These are phyloP conservation scores for Teleiodes luculella DNA, from an alignment of 2,888 invertebrate species.

Conservation along the genomic window DNA sequence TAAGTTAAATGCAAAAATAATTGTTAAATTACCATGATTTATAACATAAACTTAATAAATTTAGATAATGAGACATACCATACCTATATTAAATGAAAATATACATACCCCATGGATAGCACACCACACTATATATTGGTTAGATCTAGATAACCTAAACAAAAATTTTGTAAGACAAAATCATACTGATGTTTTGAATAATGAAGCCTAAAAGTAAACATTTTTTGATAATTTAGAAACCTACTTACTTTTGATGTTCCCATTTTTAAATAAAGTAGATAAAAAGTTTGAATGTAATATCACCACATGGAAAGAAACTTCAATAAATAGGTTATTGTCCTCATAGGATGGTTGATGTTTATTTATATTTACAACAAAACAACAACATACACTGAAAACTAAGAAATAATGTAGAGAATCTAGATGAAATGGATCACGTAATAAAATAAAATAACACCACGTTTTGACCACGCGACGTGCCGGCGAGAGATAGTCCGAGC, in stretches of 20 bases:
- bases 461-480: constrained; percentile 18
- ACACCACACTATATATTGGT: too few species aligned
- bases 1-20: too few species aligned
- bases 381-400: constrained; percentile 24
- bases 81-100: too few species aligned
- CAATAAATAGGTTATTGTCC: constrained; percentile 42
- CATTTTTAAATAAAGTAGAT: constrained; percentile 33
- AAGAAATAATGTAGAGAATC: constrained; percentile 22
- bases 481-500: constrained; percentile 15
- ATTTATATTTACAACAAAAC: constrained; percentile 15
- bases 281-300: constrained; percentile 26
- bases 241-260: constrained; percentile 45
- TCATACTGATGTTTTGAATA: not conserved
- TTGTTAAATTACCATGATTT: too few species aligned
- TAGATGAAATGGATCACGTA: not conserved
- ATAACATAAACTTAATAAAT: too few species aligned
- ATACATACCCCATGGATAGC: too few species aligned
- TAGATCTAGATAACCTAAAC: constrained; percentile 1
- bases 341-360: constrained; percentile 40
- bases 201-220: constrained; percentile 7
- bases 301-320: constrained; percentile 24
- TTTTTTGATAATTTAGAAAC: constrained; percentile 31
- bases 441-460: constrained; percentile 8
- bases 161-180: constrained; percentile 2
- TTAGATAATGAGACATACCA: too few species aligned